A percentile compares a stretch with the other conserved stretches of the same genome.
These are phyloP conservation scores for Microtus pennsylvanicus DNA, from an alignment of 2,113 vertebrate species.

Conservation along the genomic window DNA sequence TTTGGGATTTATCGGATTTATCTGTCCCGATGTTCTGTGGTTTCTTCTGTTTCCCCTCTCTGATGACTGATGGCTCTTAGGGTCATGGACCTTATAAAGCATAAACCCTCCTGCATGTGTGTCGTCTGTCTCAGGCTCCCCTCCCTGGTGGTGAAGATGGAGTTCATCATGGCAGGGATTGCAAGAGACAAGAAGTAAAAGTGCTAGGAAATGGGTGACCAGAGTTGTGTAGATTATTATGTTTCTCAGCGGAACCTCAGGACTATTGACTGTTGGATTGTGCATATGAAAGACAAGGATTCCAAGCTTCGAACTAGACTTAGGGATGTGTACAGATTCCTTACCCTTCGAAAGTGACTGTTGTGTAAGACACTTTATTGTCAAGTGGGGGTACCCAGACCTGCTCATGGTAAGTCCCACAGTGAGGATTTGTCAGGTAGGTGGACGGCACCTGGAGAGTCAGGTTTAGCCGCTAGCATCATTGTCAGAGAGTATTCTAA, in stretches of 20 bases:
- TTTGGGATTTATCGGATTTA: neutral
- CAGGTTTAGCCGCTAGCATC: neutral
- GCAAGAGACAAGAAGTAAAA: neutral
- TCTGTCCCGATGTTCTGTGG: neutral
- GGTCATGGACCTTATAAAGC: neutral
- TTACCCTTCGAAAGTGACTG: neutral
- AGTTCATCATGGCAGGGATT: neutral
- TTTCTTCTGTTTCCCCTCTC: neutral
- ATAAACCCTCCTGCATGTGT: neutral
- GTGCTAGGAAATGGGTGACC: neutral
- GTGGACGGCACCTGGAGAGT: neutral
- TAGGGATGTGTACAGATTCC: neutral
- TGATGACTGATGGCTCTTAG: neutral
- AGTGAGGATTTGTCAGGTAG: neutral
- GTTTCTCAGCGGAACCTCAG: neutral
- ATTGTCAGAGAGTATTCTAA: constrained; percentile 9
- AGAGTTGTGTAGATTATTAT: neutral
- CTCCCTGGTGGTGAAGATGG: neutral
- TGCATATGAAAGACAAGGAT: neutral
- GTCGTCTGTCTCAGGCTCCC: neutral
- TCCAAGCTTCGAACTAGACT: neutral
- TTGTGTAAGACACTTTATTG: neutral
- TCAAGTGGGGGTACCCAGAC: neutral
- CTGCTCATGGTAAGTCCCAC: neutral
- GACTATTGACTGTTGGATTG: neutral